phyloP scores from a whole-genome alignment of 2,797 vertebrate species.

The Fundulus diaphanus region DNA sequence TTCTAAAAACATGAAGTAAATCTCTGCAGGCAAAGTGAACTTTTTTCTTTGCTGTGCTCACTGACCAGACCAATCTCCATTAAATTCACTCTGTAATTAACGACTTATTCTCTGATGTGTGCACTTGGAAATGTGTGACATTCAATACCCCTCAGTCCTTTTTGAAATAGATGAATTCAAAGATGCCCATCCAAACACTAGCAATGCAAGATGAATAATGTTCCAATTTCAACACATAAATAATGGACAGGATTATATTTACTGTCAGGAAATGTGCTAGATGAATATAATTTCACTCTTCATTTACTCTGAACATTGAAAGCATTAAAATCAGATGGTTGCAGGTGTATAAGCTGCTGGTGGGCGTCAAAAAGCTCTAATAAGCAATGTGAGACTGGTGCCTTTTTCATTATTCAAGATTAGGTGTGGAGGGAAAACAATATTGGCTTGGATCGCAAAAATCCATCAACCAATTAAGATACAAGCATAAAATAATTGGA shows the following conservation, averaged over 20 bases:
- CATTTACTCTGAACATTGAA: constrained; percentile 50
- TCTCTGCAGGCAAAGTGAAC: constrained; percentile 32
- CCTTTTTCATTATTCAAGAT: not conserved
- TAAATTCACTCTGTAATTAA: constrained; percentile 65
- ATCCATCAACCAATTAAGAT: not conserved
- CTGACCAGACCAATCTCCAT: constrained; percentile 38
- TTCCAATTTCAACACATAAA: constrained; percentile 44
- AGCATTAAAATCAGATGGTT: constrained; percentile 29
- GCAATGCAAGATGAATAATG: constrained; percentile 28
- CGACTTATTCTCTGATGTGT: constrained; percentile 35
- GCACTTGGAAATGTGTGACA: constrained; percentile 41
- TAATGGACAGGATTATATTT: constrained; percentile 52
- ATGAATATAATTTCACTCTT: constrained; percentile 68
- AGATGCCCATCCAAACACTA: constrained; percentile 24
- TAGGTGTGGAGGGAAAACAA: not conserved
- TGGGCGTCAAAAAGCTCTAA: constrained; percentile 1
- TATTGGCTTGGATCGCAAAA: not conserved
- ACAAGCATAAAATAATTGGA: not conserved
- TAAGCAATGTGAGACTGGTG: not conserved
- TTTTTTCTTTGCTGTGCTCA: constrained; percentile 14
- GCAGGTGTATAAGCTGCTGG: constrained; percentile 23
- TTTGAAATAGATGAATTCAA: constrained; percentile 41
- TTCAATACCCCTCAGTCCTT: constrained; percentile 19
- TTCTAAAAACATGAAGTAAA: constrained; percentile 39
- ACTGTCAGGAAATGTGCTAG: constrained; percentile 25